Evolutionary conservation across 2,888 invertebrate species (phyloP).

Genomic region (Netelia fuscicornis): DNA sequence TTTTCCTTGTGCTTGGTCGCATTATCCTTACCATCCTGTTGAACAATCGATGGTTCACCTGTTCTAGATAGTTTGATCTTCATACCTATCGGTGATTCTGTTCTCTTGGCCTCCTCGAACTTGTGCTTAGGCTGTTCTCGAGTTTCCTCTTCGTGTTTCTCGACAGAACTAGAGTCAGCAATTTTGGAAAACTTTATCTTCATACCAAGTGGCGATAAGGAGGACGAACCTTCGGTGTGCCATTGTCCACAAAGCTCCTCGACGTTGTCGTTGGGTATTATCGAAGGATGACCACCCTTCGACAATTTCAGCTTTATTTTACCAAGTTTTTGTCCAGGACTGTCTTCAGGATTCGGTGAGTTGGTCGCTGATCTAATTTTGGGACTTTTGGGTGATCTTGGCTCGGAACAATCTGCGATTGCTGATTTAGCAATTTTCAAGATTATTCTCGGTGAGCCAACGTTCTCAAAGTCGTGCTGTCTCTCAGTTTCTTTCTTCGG

Average conservation of each 20-base stretch:
- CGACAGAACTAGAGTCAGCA: conserved; percentile 71
- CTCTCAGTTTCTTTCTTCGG: conserved; percentile 79
- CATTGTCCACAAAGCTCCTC: conserved; percentile 79
- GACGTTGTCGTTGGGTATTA: conserved; percentile 81
- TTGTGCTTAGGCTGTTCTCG: conserved; percentile 54
- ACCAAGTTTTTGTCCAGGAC: conserved; percentile 85
- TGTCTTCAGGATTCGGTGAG: conserved; percentile 83
- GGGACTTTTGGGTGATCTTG: conserved; percentile 83
- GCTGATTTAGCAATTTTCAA: conserved; percentile 83
- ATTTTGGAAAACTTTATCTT: conserved; percentile 81
- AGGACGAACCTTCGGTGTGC: conserved; percentile 79
- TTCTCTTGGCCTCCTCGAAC: conserved; percentile 74
- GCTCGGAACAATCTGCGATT: conserved; percentile 82
- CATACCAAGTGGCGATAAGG: conserved; percentile 81
- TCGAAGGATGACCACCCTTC: conserved; percentile 84
- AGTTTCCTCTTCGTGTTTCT: conserved; percentile 64
- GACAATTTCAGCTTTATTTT: conserved; percentile 87
- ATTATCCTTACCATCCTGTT: conserved; percentile 58
- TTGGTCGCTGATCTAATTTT: conserved; percentile 82
- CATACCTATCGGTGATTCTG: conserved; percentile 82
- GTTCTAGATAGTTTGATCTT: conserved; percentile 83
- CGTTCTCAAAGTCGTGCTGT: conserved; percentile 79
- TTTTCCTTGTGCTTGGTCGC: conserved; percentile 61
- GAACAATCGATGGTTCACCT: conserved; percentile 79
- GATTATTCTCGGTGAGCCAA: conserved; percentile 83